Base-by-base conservation (phyloP, 1,140 invertebrate species). In the Gonioctena quinquepunctata region DNA sequence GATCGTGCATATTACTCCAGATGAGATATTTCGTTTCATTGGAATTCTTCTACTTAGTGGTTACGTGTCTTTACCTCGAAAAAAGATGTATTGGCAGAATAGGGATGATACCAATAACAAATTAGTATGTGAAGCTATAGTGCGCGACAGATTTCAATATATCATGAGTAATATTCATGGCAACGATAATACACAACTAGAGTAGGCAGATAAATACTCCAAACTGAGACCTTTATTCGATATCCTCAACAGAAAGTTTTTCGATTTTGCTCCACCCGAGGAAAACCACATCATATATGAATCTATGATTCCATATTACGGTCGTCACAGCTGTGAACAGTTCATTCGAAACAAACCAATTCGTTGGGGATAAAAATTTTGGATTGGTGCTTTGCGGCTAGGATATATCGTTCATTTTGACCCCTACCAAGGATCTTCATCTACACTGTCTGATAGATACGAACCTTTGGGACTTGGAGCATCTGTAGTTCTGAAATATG, bases 281-380 rank as follows among this genome's bases (percentile, higher is more conserved):
- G 72, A 80, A 59, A 66, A 80, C 70, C 77, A 82, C 68, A 82
- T 80, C 26, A 7, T 72, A 22, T 67, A 70, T 62, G 70, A 76
- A 69, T 69, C 49, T 28, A 76, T 68, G 66, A 42, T 74, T 3
- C 67, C 72, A 18, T 72, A 71, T 64, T 74, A 69, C 61, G 72
- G 69, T 4, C 28, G 54, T 21, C 65, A 69, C 33, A 56, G 62
- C 1, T 49, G 72, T 2, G 71, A 74, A 59, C 69, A 74, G 63
- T 75, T 69, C 27, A 66, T 71, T 6, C 62, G 68, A 23, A 66
- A 57, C 6, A 76, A 72, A 27, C 62, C 68, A 4, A 75, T 75
- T 23, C 18, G 70, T 18, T 75, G 63, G 59, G 67, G 73, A 7
- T 74, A 72, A 21, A 76, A 25, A n/a, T 72, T 76, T 23, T 72